These are phyloP conservation scores for Agrochola circellaris DNA, from an alignment of 2,888 invertebrate species.

Conservation along the genomic window DNA sequence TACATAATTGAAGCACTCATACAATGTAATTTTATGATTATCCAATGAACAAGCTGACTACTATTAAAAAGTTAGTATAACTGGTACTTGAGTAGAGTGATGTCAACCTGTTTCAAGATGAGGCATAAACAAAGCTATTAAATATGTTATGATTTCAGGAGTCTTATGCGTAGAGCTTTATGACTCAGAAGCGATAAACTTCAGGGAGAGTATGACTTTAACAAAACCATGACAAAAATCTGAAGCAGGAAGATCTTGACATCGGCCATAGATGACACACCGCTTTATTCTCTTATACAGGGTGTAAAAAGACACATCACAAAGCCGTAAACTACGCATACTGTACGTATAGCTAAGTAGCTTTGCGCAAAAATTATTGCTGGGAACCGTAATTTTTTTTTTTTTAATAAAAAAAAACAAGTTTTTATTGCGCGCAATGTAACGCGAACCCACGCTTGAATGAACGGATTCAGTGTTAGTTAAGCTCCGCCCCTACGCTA, in stretches of 20 bases:
- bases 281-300: too few relatives aligned
- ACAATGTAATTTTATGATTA: slow-evolving; percentile 59
- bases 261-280: not conserved
- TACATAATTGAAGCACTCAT: slow-evolving; percentile 47
- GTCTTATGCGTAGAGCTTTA: slow-evolving; percentile 34
- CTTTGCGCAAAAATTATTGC: too few relatives aligned
- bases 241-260: not conserved
- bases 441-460: too few relatives aligned
- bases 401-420: too few relatives aligned
- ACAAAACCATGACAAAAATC: slow-evolving; percentile 6
- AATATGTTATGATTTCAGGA: slow-evolving; percentile 53
- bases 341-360: too few relatives aligned
- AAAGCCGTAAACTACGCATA: too few relatives aligned
- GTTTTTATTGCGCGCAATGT: too few relatives aligned
- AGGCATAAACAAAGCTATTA: slow-evolving; percentile 45
- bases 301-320: too few relatives aligned
- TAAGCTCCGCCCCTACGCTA: too few relatives aligned
- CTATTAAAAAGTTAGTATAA: slow-evolving; percentile 51
- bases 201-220: slow-evolving; percentile 27
- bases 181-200: slow-evolving; percentile 29
- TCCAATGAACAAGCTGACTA: slow-evolving; percentile 50
- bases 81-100: slow-evolving; percentile 37
- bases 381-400: too few relatives aligned
- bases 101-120: slow-evolving; percentile 40
- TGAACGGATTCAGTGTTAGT: too few relatives aligned